Evolutionary conservation across 2,888 invertebrate genomes (phyloP).

Genomic region (Leptogaster cylindrica): DNA sequence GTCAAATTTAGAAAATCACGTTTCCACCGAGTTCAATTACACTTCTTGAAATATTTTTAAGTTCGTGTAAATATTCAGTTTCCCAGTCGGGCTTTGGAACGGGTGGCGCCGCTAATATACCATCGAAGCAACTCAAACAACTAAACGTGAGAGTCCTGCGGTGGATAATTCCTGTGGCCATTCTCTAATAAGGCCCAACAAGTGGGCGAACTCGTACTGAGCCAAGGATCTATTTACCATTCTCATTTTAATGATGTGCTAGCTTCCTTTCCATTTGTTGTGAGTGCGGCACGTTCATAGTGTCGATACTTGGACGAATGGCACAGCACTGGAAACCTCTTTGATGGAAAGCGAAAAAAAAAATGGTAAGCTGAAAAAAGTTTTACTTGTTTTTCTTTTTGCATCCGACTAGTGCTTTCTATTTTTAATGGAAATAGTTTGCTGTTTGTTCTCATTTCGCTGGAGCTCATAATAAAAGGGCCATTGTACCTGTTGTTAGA

Average conservation of each 20-base stretch:
- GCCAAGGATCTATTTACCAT: slow-evolving; percentile 28
- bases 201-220: too few relatives aligned
- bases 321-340: background rate
- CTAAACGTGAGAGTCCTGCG: too few relatives aligned
- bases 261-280: slow-evolving; percentile 23
- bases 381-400: background rate
- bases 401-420: slow-evolving; percentile 9
- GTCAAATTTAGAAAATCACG: too few relatives aligned
- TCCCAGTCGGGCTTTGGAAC: too few relatives aligned
- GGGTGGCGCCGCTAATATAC: too few relatives aligned
- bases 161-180: too few relatives aligned
- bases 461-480: background rate
- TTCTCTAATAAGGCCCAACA: background rate
- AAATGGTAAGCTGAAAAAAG: background rate
- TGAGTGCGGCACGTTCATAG: slow-evolving; percentile 9
- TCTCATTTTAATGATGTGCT: slow-evolving; percentile 33
- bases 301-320: background rate
- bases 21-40: too few relatives aligned
- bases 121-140: too few relatives aligned
- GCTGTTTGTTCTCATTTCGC: slow-evolving; percentile 19
- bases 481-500: background rate
- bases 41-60: too few relatives aligned
- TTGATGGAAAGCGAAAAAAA: background rate
- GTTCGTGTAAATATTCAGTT: too few relatives aligned
- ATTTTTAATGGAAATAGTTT: slow-evolving; percentile 32